These are phyloP conservation scores for Tragelaphus buxtoni DNA, from an alignment of 2,113 vertebrate species.

Conservation along the genomic window DNA sequence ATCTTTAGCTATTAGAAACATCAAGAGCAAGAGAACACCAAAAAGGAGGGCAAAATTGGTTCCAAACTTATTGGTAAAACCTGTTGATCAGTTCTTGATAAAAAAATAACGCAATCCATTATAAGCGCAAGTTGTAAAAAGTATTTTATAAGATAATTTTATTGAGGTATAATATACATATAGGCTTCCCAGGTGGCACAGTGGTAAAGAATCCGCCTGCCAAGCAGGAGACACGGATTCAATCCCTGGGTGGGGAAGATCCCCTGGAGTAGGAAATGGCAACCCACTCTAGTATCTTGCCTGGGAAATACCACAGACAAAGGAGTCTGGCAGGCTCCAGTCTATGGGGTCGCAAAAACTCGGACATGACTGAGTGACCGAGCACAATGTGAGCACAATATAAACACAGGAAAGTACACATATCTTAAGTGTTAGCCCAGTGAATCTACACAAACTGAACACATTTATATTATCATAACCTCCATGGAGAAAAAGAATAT, in stretches of 20 bases:
- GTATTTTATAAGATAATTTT: neutral
- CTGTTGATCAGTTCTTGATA: neutral
- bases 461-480: neutral
- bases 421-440: neutral
- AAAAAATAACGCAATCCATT: neutral
- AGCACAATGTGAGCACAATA: neutral
- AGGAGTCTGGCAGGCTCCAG: neutral
- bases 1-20: conserved; percentile 17
- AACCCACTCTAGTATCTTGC: neutral
- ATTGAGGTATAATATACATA: neutral
- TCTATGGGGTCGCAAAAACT: neutral
- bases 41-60: neutral
- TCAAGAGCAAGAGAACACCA: neutral
- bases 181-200: neutral
- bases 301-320: neutral
- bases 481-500: neutral
- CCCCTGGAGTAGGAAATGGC: neutral
- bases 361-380: neutral
- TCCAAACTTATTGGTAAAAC: neutral
- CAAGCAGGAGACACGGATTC: neutral
- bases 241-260: neutral
- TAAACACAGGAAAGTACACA: neutral
- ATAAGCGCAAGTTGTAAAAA: neutral
- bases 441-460: neutral
- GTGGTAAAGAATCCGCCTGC: neutral